Percentiles rank a stretch among this genome's conserved stretches.
These are phyloP conservation scores for Nephotettix cincticeps DNA, from an alignment of 1,140 invertebrate genomes.

Conservation along the genomic window DNA sequence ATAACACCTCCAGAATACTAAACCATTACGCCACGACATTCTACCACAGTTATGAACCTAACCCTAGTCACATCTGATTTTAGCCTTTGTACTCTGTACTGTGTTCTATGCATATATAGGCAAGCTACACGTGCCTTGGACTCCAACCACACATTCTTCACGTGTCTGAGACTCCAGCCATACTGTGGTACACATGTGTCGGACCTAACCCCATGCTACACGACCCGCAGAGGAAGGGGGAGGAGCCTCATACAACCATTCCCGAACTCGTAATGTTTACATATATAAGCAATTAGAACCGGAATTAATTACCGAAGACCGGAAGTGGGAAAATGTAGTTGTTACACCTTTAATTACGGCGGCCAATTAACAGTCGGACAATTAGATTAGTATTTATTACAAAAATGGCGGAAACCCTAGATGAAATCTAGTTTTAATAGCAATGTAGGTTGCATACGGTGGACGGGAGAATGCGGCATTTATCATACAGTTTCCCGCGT, in stretches of 20 bases:
- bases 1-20: too few relatives aligned
- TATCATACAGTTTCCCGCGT: slow-evolving; percentile 4
- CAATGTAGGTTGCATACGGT: slow-evolving; percentile 1
- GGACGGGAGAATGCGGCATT: neutral
- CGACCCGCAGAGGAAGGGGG: too few relatives aligned
- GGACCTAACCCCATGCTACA: too few relatives aligned
- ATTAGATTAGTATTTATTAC: slow-evolving; percentile 13
- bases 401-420: slow-evolving; percentile 8
- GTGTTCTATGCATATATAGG: too few relatives aligned
- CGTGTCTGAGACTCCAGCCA: too few relatives aligned
- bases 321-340: slow-evolving; percentile 3
- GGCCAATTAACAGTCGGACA: neutral
- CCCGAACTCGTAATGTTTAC: neutral
- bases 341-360: slow-evolving; percentile 3
- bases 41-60: too few relatives aligned
- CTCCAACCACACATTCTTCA: too few relatives aligned
- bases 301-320: neutral
- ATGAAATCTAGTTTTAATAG: slow-evolving; percentile 12
- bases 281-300: slow-evolving; percentile 2
- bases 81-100: too few relatives aligned
- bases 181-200: too few relatives aligned
- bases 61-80: too few relatives aligned
- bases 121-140: too few relatives aligned
- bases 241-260: neutral
- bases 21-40: too few relatives aligned